These are phyloP conservation scores for Pemphigus obesinymphae DNA, from an alignment of 1,140 invertebrate genomes.

Conservation along the genomic window DNA sequence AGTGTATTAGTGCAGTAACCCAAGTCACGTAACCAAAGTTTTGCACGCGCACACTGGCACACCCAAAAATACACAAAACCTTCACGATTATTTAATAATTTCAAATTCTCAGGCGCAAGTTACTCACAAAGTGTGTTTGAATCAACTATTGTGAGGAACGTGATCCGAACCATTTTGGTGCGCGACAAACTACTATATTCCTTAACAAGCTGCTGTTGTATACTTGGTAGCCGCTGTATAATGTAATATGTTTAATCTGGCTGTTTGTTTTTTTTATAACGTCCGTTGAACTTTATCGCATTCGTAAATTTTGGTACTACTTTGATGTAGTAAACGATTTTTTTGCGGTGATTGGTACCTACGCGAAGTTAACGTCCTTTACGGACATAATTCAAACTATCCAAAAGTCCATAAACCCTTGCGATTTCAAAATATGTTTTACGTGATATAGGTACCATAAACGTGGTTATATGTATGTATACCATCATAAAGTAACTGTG, in stretches of 20 bases:
- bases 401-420: neutral
- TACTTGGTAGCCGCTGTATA: no score
- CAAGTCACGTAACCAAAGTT: slow-evolving; percentile 23
- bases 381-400: neutral
- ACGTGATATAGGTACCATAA: neutral
- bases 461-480: neutral
- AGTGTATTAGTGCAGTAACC: neutral
- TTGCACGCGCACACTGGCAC: neutral
- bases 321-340: neutral
- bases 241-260: neutral
- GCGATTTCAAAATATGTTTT: neutral
- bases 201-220: neutral
- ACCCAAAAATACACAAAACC: neutral
- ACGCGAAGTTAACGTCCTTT: neutral
- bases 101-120: neutral
- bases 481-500: no score
- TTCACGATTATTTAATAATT: slow-evolving; percentile 24
- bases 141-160: neutral
- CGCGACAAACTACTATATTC: neutral
- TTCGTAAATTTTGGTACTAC: neutral
- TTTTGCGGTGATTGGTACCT: neutral
- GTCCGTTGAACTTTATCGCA: neutral
- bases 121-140: neutral
- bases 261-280: neutral
- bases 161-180: neutral